A percentile compares a stretch with the other conserved stretches of the same genome.
These are phyloP conservation scores for Upupa epops DNA, from an alignment of 2,113 vertebrate genomes.

Conservation along the genomic window DNA sequence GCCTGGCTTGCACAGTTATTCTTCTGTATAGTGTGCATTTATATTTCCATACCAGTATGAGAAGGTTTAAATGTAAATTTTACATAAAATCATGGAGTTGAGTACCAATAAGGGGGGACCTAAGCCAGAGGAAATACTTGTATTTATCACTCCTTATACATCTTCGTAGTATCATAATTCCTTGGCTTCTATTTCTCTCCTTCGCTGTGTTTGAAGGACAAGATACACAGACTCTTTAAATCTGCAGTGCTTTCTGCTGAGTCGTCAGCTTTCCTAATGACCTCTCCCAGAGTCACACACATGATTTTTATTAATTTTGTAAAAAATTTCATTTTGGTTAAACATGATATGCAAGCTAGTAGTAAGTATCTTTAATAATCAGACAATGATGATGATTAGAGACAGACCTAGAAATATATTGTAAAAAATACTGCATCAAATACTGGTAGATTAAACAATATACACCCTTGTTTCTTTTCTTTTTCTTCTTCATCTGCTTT, in stretches of 20 bases:
- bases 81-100: neutral
- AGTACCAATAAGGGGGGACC: neutral
- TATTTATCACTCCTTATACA: neutral
- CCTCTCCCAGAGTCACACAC: neutral
- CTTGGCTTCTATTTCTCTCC: neutral
- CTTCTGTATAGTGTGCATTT: neutral
- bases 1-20: neutral
- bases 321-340: neutral
- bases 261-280: neutral
- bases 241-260: neutral
- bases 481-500: neutral
- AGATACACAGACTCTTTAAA: neutral
- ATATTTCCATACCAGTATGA: neutral
- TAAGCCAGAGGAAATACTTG: neutral
- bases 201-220: neutral
- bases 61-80: neutral
- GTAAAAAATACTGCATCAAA: neutral
- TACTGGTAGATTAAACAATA: neutral
- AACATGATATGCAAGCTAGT: neutral
- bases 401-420: neutral
- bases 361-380: neutral
- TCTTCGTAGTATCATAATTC: neutral
- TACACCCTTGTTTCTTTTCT: neutral
- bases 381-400: neutral
- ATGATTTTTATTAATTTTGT: neutral